Evolutionary conservation across 2,113 vertebrate species (phyloP).

Genomic region (Ellobius talpinus): DNA sequence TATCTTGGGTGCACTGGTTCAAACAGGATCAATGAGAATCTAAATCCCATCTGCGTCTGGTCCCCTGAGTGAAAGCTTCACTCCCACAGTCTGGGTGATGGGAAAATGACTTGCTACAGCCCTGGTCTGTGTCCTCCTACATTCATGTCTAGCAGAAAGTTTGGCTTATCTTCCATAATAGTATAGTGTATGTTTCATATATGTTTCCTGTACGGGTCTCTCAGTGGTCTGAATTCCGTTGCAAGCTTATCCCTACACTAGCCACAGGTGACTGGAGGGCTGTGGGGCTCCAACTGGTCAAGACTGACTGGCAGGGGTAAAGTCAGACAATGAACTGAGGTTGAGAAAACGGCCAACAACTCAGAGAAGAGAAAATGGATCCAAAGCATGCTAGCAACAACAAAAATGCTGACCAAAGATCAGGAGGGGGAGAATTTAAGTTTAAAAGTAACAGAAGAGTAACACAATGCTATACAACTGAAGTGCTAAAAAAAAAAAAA

Average conservation of each 20-base stretch:
- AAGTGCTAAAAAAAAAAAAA: not conserved
- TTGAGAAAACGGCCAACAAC: not conserved
- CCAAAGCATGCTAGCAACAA: not conserved
- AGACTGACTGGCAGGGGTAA: not conserved
- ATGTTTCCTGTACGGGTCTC: not conserved
- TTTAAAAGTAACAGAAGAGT: slow-evolving; percentile 21
- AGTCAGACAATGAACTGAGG: not conserved
- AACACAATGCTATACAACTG: slow-evolving; percentile 13
- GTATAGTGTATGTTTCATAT: not conserved
- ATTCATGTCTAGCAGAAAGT: slow-evolving; percentile 10
- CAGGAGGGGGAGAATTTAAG: not conserved
- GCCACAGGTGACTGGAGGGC: not conserved
- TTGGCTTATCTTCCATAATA: not conserved
- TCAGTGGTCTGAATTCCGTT: not conserved
- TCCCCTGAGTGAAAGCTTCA: not conserved
- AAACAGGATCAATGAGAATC: not conserved
- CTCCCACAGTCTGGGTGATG: not conserved
- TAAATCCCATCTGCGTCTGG: not conserved
- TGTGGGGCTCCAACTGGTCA: not conserved
- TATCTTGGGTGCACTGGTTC: not conserved
- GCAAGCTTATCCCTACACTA: slow-evolving; percentile 5
- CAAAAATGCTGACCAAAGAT: slow-evolving; percentile 18
- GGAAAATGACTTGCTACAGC: not conserved
- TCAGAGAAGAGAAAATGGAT: not conserved
- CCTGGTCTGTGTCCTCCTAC: not conserved